A percentile compares a stretch with the other conserved stretches of the same genome.
Conservation (phyloP, 2,113 vertebrate species). For the Mesocricetus auratus region DNA sequence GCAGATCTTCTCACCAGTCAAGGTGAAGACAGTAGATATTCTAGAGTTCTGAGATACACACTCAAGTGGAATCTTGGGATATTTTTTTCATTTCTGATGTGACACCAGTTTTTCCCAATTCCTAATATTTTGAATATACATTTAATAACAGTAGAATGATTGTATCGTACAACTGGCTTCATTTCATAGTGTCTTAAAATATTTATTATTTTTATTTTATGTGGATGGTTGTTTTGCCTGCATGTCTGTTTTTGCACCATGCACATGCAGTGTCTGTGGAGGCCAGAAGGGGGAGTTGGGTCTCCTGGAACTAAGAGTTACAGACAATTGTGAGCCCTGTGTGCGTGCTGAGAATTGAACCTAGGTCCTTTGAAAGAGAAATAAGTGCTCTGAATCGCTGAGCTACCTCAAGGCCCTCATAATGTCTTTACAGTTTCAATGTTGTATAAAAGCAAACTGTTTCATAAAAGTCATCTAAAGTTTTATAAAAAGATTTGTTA, state of each 20-base stretch:
- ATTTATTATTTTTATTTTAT: neutral
- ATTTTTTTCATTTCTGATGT: slow-evolving; percentile 40
- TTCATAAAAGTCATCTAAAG: slow-evolving; percentile 47
- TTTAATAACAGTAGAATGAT: slow-evolving; percentile 57
- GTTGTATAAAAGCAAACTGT: slow-evolving; percentile 58
- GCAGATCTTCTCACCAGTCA: neutral
- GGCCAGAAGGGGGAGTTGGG: neutral
- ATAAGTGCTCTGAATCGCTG: neutral
- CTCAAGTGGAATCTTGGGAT: neutral
- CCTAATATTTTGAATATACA: slow-evolving; percentile 40
- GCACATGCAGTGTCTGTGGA: neutral
- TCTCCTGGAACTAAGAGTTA: neutral
- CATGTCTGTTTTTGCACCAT: neutral
- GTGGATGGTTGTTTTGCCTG: neutral
- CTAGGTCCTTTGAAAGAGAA: neutral
- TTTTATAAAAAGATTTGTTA: slow-evolving; percentile 67
- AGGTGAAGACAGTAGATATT: neutral
- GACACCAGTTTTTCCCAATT: slow-evolving; percentile 42
- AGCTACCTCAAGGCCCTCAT: neutral
- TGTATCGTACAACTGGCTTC: slow-evolving; percentile 51
- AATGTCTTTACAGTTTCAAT: slow-evolving; percentile 65
- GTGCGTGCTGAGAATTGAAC: neutral
- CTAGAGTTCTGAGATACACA: neutral
- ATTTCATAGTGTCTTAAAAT: slow-evolving; percentile 47
- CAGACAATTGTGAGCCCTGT: neutral